These are phyloP conservation scores for Podargus strigoides DNA, from an alignment of 2,797 vertebrate genomes.

Conservation along the genomic window DNA sequence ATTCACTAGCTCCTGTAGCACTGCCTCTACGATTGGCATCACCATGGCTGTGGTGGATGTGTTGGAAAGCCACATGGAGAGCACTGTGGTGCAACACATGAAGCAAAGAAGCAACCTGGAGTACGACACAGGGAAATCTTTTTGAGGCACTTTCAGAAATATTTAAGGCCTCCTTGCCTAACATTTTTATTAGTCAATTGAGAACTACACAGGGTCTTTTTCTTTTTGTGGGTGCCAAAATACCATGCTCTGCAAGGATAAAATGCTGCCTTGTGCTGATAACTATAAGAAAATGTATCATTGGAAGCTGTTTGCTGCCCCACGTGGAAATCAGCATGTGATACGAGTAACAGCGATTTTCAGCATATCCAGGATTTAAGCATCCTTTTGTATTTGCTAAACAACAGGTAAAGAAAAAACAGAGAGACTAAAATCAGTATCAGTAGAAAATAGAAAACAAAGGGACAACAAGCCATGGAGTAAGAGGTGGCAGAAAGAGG, in stretches of 20 bases:
- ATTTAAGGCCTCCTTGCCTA: not conserved
- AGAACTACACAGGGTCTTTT: not conserved
- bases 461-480: not conserved
- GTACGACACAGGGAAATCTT: not conserved
- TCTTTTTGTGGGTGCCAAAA: not conserved
- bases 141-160: not conserved
- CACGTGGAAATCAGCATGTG: not conserved
- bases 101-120: conserved; percentile 94
- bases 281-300: not conserved
- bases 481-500: not conserved
- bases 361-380: not conserved
- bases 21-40: conserved; percentile 97
- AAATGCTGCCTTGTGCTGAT: not conserved
- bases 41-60: conserved; percentile 98
- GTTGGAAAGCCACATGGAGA: conserved; percentile 99
- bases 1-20: conserved; percentile 91
- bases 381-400: not conserved
- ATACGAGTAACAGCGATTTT: not conserved
- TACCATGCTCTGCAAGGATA: not conserved
- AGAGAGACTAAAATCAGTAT: not conserved
- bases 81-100: conserved; percentile 93
- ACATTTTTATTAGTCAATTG: not conserved
- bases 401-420: not conserved
- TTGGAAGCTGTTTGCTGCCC: not conserved
- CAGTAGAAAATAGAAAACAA: not conserved